Base-by-base conservation (phyloP, 1,140 invertebrate genomes). In the Gerris buenoi region DNA sequence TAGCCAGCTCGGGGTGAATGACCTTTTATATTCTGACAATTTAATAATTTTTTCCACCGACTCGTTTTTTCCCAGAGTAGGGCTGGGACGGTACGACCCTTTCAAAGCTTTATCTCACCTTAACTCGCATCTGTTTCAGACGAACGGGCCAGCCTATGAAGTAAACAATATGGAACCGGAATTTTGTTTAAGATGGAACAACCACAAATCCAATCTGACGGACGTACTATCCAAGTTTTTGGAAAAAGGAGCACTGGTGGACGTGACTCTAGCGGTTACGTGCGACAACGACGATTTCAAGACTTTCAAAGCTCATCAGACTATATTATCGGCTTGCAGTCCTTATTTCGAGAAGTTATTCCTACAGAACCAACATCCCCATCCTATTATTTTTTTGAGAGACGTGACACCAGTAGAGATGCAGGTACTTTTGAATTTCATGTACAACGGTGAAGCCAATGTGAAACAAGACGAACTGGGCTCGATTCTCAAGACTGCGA, bases 341-440 rank as follows among this genome's bases (percentile, higher is more conserved):
- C 90, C 91, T 65, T 95, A 95, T 81, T 95, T 96, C 80, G 91
- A 95, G 82, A 89, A 84, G 77, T 87, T 96, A 79, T 93, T 96
- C 79, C 82, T 93, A 72, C 87, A 91, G 79, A 94, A 93, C 78
- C 85, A 84, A 70, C 90, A 93, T 81, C 89, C 90, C 75, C 91
- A 95, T 81, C 91, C 91, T 61, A 93, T 93, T 75, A 91, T 95
- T 79, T 91, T 91, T 78, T 83, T 93, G 74, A 90, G 89, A 84
- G 90, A 92, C 85, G 88, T 93, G 73, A 84, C 89, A 78, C 87
- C 87, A 75, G 85, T 84, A 73, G 89, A 92, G 80, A 90, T 93
- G 83, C 89, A 89, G 77, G 89, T 89, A 60, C 80, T 92, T 73
- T 81, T 92, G 73, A 88, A 90, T 79, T 92, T 91, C 78, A 93